A percentile compares a stretch with the other conserved stretches of the same genome.
These are phyloP conservation scores for Hemitrygon akajei DNA, from an alignment of 2,797 vertebrate genomes.

Conservation along the genomic window DNA sequence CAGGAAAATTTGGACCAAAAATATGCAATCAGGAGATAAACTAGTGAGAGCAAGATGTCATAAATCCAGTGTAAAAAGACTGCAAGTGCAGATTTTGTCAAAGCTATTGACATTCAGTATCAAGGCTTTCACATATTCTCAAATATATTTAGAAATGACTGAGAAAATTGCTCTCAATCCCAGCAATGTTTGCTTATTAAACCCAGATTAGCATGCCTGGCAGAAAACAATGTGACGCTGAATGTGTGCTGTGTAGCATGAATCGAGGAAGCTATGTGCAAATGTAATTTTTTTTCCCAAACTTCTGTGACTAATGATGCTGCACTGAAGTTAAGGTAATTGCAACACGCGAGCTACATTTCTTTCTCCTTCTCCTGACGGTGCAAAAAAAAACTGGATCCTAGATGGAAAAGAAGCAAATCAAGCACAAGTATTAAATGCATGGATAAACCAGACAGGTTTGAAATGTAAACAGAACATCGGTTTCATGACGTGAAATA, in stretches of 20 bases:
- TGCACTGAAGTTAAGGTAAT: neutral
- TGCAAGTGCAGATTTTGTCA: neutral
- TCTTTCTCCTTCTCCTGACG: neutral
- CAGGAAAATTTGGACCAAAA: constrained; percentile 12
- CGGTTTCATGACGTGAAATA: constrained; percentile 3
- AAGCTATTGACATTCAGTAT: neutral
- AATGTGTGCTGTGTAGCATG: neutral
- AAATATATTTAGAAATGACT: neutral
- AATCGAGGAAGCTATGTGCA: neutral
- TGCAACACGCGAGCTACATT: neutral
- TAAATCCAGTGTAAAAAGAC: constrained; percentile 6
- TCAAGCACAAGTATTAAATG: neutral
- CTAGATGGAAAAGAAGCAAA: neutral
- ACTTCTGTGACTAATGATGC: neutral
- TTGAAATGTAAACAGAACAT: neutral
- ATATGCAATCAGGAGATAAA: neutral
- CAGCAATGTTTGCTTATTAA: constrained; percentile 27
- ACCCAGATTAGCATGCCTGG: neutral
- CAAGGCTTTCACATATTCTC: neutral
- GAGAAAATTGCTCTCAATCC: constrained; percentile 7
- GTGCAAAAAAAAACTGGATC: neutral
- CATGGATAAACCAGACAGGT: neutral
- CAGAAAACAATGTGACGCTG: neutral
- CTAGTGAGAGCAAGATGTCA: neutral
- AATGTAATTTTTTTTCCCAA: neutral